These are phyloP conservation scores for Drosophila paracracens DNA, from an alignment of 2,888 invertebrate species.

Conservation along the genomic window DNA sequence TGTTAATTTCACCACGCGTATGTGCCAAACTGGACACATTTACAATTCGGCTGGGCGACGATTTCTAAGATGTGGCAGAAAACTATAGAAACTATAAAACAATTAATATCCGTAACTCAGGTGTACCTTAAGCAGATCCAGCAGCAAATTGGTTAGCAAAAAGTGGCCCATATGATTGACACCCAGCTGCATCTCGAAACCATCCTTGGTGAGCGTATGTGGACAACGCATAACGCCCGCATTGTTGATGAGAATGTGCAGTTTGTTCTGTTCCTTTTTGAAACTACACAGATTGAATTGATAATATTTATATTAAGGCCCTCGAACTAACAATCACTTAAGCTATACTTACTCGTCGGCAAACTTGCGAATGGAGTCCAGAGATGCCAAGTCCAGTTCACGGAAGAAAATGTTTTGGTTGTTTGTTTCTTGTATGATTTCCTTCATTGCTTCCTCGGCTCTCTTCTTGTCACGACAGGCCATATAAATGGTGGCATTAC, in stretches of 20 bases:
- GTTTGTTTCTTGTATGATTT: constrained; percentile 89
- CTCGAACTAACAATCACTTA: rapidly evolving
- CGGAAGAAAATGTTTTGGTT: constrained; percentile 90
- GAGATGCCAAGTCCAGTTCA: constrained; percentile 86
- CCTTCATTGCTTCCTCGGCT: constrained; percentile 89
- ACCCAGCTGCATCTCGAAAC: constrained; percentile 89
- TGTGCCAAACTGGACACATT: constrained; percentile 88
- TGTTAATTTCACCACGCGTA: constrained; percentile 85
- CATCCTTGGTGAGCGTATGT: constrained; percentile 87
- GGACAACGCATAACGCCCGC: constrained; percentile 90
- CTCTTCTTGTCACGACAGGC: constrained; percentile 92
- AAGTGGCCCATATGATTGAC: constrained; percentile 89
- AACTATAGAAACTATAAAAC: too few relatives aligned
- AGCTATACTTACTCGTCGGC: constrained; percentile 33
- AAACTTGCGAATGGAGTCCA: constrained; percentile 86
- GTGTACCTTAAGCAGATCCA: constrained; percentile 86
- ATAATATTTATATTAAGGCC: neutral
- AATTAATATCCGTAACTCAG: neutral
- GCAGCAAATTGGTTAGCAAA: constrained; percentile 87
- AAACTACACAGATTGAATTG: constrained; percentile 30
- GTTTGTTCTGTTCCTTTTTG: constrained; percentile 83
- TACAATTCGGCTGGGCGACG: constrained; percentile 87
- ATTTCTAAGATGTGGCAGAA: constrained; percentile 75
- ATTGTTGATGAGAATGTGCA: constrained; percentile 90
- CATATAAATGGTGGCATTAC: constrained; percentile 93